Evolutionary conservation across 2,888 invertebrate genomes (phyloP).

Genomic region (Busseola fusca): DNA sequence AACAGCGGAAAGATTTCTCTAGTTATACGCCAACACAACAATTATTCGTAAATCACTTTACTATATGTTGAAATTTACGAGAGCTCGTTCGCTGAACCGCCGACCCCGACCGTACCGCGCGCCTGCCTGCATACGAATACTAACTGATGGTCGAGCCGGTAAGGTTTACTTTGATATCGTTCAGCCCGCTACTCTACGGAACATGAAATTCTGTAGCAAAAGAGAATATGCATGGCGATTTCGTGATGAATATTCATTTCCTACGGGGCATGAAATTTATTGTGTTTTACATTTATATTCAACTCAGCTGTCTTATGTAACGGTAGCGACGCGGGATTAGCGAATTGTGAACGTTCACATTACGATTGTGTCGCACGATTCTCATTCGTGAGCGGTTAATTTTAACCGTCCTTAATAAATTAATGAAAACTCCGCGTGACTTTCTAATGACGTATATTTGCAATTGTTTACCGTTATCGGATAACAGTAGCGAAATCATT

Average conservation of each 20-base stretch:
- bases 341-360: constrained; percentile 87
- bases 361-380: constrained; percentile 81
- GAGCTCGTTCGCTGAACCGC: constrained; percentile 77
- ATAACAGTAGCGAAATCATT: constrained; percentile 63
- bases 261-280: constrained; percentile 90
- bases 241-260: constrained; percentile 90
- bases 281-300: constrained; percentile 90
- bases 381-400: constrained; percentile 80
- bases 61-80: constrained; percentile 90
- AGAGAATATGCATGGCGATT: constrained; percentile 89
- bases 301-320: constrained; percentile 89
- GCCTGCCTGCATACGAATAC: constrained; percentile 72
- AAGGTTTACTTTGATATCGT: constrained; percentile 79
- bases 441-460: constrained; percentile 77
- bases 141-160: constrained; percentile 73
- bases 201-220: constrained; percentile 84
- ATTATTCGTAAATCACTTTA: constrained; percentile 90
- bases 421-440: constrained; percentile 81
- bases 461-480: constrained; percentile 76
- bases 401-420: constrained; percentile 81
- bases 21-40: constrained; percentile 89
- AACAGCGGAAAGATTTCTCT: constrained; percentile 89
- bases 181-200: constrained; percentile 72
- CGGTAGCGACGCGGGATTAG: constrained; percentile 88
- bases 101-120: constrained; percentile 77